A percentile compares a stretch with the other conserved stretches of the same genome.
These are phyloP conservation scores for Euwallacea fornicatus DNA, from an alignment of 1,140 invertebrate species.

Conservation along the genomic window DNA sequence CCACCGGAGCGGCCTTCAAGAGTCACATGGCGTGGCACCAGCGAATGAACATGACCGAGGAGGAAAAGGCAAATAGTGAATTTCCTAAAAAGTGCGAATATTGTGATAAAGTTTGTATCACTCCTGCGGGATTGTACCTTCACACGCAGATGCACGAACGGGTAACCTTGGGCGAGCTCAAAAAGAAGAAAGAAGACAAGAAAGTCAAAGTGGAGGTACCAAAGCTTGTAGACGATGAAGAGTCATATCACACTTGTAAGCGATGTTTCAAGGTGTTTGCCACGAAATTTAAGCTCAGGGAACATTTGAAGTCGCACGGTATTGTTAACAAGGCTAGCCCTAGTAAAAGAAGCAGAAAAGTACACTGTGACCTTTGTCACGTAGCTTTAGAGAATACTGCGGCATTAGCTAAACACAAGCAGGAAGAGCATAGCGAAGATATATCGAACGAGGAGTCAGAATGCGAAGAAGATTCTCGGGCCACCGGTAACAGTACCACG, in stretches of 20 bases:
- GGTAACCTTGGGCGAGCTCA: conserved; percentile 23
- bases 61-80: conserved; percentile 18
- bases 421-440: conserved; percentile 38
- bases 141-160: conserved; percentile 48
- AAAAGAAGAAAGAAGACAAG: conserved; percentile 18
- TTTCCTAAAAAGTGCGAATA: conserved; percentile 46
- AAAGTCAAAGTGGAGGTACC: conserved; percentile 18
- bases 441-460: background rate
- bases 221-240: conserved; percentile 36
- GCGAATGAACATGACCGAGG: conserved; percentile 23
- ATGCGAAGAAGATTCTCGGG: background rate
- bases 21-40: conserved; percentile 46
- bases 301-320: conserved; percentile 49
- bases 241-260: conserved; percentile 50
- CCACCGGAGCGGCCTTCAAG: conserved; percentile 40
- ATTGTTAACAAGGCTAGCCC: conserved; percentile 33
- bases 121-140: conserved; percentile 41
- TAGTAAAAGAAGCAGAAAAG: conserved; percentile 37
- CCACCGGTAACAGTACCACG: background rate
- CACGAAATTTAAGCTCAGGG: conserved; percentile 45
- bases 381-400: conserved; percentile 40
- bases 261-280: conserved; percentile 50
- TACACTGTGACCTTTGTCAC: conserved; percentile 46
- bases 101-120: conserved; percentile 45
- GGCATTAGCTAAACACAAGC: conserved; percentile 45